A percentile compares a stretch with the other conserved stretches of the same genome.
Evolutionary conservation across 2,113 vertebrate species (phyloP).

Genomic region (Pterocles burchelli): DNA sequence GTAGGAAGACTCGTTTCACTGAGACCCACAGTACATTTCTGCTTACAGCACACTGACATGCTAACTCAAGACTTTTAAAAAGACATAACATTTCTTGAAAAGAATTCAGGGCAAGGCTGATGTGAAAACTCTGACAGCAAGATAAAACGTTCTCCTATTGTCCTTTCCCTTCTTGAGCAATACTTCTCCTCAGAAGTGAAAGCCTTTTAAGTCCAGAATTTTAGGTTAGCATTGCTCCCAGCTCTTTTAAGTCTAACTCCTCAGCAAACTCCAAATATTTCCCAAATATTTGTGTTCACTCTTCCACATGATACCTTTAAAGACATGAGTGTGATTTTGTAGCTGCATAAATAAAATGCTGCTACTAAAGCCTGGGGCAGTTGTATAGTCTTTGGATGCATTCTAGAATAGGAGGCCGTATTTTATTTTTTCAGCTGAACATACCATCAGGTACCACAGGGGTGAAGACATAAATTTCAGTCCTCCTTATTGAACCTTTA

Average conservation of each 20-base stretch:
- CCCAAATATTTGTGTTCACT: background rate
- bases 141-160: background rate
- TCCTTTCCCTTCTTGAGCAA: background rate
- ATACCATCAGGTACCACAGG: background rate
- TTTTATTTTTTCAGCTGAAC: background rate
- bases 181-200: background rate
- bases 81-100: background rate
- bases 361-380: background rate
- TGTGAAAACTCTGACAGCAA: background rate
- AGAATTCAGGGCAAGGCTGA: background rate
- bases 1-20: slow-evolving; percentile 4
- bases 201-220: background rate
- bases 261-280: background rate
- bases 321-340: background rate
- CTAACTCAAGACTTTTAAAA: background rate
- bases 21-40: background rate
- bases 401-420: background rate
- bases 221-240: background rate
- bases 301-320: background rate
- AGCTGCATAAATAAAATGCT: background rate
- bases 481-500: slow-evolving; percentile 37
- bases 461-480: slow-evolving; percentile 42
- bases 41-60: background rate
- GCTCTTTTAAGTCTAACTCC: background rate
- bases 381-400: background rate